Evolutionary conservation across 1,140 invertebrate genomes (phyloP).

Genomic region (Philopotamus ludificatus): DNA sequence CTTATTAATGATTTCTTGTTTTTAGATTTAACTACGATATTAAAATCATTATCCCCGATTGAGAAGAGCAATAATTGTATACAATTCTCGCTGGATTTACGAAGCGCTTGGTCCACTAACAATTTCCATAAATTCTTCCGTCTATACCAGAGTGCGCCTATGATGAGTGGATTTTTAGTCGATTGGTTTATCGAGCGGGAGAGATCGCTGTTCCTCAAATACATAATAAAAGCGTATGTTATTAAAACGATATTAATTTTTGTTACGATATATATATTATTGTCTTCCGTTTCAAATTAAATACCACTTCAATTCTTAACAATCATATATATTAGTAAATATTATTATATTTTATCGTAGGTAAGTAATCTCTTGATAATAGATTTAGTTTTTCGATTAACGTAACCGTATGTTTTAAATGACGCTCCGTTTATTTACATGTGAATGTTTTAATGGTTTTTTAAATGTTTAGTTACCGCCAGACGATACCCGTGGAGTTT

Average conservation of each 20-base stretch:
- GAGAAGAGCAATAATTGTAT: slow-evolving; percentile 85
- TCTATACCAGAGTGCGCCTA: slow-evolving; percentile 81
- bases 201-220: slow-evolving; percentile 85
- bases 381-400: no score
- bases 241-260: neutral
- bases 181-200: slow-evolving; percentile 96
- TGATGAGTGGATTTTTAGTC: slow-evolving; percentile 95
- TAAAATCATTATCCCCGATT: slow-evolving; percentile 73
- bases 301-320: slow-evolving; percentile 18
- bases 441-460: slow-evolving; percentile 48
- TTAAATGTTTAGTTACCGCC: slow-evolving; percentile 88
- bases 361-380: no score
- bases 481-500: slow-evolving; percentile 82
- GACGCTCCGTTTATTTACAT: no score
- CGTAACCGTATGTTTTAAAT: no score
- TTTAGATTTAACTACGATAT: slow-evolving; percentile 88
- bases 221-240: slow-evolving; percentile 95
- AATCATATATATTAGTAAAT: no score
- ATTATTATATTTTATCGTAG: no score
- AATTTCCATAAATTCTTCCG: slow-evolving; percentile 93
- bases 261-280: neutral
- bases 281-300: neutral
- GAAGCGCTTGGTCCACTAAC: slow-evolving; percentile 85
- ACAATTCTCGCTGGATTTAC: slow-evolving; percentile 80
- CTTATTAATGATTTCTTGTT: no score